These are phyloP conservation scores for Drosophila mettleri DNA, from an alignment of 2,888 invertebrate genomes.

Conservation along the genomic window DNA sequence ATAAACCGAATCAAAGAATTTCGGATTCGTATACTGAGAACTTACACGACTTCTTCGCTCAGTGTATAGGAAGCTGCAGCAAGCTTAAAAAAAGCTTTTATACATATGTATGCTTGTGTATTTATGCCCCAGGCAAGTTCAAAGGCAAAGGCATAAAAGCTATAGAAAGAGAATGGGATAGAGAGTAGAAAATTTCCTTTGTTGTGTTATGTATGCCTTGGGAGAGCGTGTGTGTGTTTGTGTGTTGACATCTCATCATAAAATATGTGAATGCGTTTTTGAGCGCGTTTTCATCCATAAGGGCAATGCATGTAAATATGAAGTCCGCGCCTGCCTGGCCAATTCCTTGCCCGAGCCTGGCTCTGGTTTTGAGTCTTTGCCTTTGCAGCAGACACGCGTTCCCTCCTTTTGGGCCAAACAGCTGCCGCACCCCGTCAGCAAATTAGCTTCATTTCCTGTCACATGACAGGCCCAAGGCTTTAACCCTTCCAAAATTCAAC, in stretches of 20 bases:
- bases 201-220: constrained; percentile 46
- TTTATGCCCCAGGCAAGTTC: constrained; percentile 55
- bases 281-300: constrained; percentile 42
- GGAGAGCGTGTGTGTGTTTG: constrained; percentile 23
- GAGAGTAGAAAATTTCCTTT: constrained; percentile 44
- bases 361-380: constrained; percentile 24
- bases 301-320: constrained; percentile 32
- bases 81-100: constrained; percentile 45
- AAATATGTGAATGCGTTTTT: constrained; percentile 61
- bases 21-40: neutral
- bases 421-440: constrained; percentile 70
- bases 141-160: constrained; percentile 45
- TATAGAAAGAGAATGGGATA: constrained; percentile 1
- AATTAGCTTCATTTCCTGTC: constrained; percentile 80
- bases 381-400: constrained; percentile 2
- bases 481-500: constrained; percentile 64
- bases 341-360: constrained; percentile 35
- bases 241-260: constrained; percentile 53
- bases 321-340: constrained; percentile 22
- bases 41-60: constrained; percentile 4
- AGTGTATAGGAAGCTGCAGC: constrained; percentile 46
- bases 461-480: constrained; percentile 65
- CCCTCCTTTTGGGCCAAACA: constrained; percentile 38
- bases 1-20: neutral
- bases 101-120: constrained; percentile 1